Evolutionary conservation across 2,888 invertebrate genomes (phyloP).

Genomic region (Campaea margaritaria): DNA sequence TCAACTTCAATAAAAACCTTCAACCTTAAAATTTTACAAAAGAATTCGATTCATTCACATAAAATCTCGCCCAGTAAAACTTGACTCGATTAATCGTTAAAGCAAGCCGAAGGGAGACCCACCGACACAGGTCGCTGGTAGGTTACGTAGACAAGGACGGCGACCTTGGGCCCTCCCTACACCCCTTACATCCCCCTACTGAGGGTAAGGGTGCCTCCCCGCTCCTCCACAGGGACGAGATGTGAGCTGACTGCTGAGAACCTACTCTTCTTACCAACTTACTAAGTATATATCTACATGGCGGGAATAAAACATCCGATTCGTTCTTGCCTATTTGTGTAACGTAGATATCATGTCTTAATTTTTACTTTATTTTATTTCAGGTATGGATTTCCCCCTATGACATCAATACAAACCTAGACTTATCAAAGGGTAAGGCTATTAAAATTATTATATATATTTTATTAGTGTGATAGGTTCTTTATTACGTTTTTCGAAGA

Average conservation of each 20-base stretch:
- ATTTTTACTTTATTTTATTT: conserved; percentile 45
- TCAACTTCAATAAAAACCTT: background rate
- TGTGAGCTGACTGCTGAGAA: conserved; percentile 76
- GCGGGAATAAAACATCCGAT: conserved; percentile 31
- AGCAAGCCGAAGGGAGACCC: conserved; percentile 57
- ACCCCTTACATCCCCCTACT: conserved; percentile 41
- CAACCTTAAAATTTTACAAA: background rate
- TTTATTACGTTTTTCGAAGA: too few relatives aligned
- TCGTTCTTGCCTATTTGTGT: conserved; percentile 20
- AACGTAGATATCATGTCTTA: conserved; percentile 29
- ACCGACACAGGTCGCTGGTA: conserved; percentile 74
- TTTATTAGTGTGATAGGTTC: too few relatives aligned
- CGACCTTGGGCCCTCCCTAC: conserved; percentile 71
- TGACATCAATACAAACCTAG: background rate
- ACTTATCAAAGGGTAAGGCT: background rate
- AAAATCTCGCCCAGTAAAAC: conserved; percentile 35
- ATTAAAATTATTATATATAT: too few relatives aligned
- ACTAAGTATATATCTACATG: conserved; percentile 45
- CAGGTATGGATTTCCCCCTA: conserved; percentile 47
- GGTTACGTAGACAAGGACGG: conserved; percentile 78
- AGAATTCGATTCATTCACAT: conserved; percentile 26
- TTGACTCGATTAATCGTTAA: conserved; percentile 66
- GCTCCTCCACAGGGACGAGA: conserved; percentile 58
- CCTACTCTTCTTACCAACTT: conserved; percentile 57
- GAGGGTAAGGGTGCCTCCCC: conserved; percentile 32